Evolutionary conservation across 1,140 invertebrate genomes (phyloP).

Genomic region (Apis cerana): DNA sequence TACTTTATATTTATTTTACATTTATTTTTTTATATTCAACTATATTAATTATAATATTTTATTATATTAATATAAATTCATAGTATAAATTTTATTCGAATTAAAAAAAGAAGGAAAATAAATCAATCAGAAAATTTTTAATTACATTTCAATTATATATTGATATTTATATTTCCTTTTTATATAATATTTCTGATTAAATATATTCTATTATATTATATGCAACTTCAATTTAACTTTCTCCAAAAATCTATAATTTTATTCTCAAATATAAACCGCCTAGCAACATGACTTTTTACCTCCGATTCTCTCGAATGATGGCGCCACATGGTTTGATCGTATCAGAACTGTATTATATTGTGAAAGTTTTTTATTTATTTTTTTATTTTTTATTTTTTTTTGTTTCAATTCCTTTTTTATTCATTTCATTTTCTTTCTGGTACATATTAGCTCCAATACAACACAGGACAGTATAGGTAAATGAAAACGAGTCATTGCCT

Average conservation of each 20-base stretch:
- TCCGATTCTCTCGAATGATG: background rate
- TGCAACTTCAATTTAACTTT: background rate
- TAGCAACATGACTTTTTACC: background rate
- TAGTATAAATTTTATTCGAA: background rate
- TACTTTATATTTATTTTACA: background rate
- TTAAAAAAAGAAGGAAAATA: background rate
- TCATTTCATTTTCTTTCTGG: background rate
- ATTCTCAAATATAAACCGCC: background rate
- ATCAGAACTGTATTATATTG: background rate
- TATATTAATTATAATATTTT: too few species aligned
- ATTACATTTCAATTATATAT: background rate
- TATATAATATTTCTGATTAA: background rate
- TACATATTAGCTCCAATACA: background rate
- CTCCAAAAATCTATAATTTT: background rate
- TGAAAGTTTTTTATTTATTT: slow-evolving; percentile 19
- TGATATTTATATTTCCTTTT: background rate
- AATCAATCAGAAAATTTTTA: too few species aligned
- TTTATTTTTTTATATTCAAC: background rate
- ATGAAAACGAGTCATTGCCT: slow-evolving; percentile 8
- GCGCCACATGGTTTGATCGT: background rate
- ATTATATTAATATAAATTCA: background rate
- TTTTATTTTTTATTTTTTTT: slow-evolving; percentile 21
- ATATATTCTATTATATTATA: background rate
- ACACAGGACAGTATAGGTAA: slow-evolving; percentile 4
- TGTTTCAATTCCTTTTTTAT: slow-evolving; percentile 3